Conservation (phyloP, 1,140 invertebrate species). For the Pseudomyrmex cubaensis region DNA sequence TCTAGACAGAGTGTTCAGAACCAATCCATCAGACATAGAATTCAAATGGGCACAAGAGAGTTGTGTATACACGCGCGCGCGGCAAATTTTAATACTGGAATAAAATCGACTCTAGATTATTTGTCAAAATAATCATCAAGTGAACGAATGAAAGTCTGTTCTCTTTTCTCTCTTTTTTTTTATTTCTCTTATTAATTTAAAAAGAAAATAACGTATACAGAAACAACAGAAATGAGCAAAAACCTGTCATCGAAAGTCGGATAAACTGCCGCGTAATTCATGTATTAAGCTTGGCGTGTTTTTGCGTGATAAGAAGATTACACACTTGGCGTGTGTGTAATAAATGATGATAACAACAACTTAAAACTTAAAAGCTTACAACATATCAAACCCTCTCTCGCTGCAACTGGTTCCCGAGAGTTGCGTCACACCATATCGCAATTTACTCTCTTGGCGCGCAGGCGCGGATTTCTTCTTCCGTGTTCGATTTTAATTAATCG, state of each 20-base stretch:
- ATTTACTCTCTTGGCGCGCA: not conserved
- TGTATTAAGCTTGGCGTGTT: not conserved
- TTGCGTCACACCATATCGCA: constrained; percentile 41
- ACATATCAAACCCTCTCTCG: not conserved
- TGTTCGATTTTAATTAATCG: constrained; percentile 60
- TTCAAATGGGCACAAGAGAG: no score
- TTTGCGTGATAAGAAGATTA: not conserved
- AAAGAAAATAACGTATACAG: not conserved
- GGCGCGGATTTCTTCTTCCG: constrained; percentile 45
- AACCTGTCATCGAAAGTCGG: not conserved
- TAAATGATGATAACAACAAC: not conserved
- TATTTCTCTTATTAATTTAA: no score
- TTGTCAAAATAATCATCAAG: no score
- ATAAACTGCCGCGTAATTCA: not conserved
- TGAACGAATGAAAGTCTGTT: no score
- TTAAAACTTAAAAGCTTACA: constrained; percentile 13
- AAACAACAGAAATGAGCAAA: no score
- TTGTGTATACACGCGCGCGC: not conserved
- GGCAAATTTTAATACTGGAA: not conserved
- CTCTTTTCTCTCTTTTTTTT: no score
- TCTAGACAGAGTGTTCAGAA: not conserved
- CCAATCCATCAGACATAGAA: not conserved
- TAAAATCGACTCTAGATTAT: not conserved
- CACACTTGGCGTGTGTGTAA: not conserved
- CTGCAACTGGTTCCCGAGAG: not conserved